Percentiles rank a stretch among this genome's conserved stretches.
Evolutionary conservation across 2,113 vertebrate genomes (phyloP).

Genomic region (Microcebus griseorufus): DNA sequence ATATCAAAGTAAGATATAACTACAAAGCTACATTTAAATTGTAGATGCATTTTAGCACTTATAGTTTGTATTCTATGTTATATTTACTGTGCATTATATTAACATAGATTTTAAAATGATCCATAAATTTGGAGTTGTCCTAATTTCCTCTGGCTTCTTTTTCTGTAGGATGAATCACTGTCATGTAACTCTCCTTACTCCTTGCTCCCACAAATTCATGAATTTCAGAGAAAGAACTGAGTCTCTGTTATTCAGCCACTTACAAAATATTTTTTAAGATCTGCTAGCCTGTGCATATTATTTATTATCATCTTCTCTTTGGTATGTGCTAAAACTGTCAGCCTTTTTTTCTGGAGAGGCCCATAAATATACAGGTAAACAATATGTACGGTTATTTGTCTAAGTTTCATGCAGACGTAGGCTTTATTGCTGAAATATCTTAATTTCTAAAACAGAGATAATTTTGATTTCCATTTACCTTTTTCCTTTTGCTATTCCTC

Average conservation of each 20-base stretch:
- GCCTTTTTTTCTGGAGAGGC: background rate
- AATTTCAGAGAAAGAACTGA: background rate
- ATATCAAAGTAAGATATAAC: background rate
- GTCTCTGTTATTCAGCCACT: background rate
- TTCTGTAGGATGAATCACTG: background rate
- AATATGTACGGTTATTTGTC: background rate
- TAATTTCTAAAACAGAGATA: background rate
- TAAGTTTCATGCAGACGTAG: background rate
- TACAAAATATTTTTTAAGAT: background rate
- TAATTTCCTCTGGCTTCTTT: background rate
- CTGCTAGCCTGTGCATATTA: background rate
- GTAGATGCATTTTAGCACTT: background rate
- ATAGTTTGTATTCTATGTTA: background rate
- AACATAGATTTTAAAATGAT: background rate
- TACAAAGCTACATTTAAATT: background rate
- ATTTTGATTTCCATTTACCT: background rate
- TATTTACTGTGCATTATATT: background rate
- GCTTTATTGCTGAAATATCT: background rate
- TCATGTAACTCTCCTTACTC: background rate
- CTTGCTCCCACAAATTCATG: background rate
- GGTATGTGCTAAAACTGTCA: background rate
- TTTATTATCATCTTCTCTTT: background rate
- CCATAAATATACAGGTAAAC: background rate
- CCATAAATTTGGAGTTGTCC: background rate
- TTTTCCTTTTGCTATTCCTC: background rate